A percentile compares a stretch with the other conserved stretches of the same genome.
Evolutionary conservation across 1,140 invertebrate genomes (phyloP).

Genomic region (Drosophila sp.): DNA sequence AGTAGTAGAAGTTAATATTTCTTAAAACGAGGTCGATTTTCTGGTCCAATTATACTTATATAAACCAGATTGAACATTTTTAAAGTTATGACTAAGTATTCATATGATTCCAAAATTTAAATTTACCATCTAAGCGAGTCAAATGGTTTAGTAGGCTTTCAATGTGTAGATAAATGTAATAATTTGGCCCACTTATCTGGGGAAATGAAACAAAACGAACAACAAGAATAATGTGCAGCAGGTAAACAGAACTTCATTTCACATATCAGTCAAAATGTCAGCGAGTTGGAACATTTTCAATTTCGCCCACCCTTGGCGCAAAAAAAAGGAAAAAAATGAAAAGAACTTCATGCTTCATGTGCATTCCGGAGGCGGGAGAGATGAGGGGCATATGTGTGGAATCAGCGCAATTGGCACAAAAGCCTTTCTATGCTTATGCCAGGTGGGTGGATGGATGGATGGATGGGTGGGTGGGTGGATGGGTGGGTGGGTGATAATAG

Average conservation of each 20-base stretch:
- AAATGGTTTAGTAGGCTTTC: no score
- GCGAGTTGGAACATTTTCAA: slow-evolving; percentile 4
- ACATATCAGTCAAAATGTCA: slow-evolving; percentile 10
- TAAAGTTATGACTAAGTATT: no score
- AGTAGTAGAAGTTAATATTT: no score
- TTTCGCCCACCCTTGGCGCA: not conserved
- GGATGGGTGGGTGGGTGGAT: no score
- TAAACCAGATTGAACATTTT: no score
- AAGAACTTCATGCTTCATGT: not conserved
- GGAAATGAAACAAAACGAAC: not conserved
- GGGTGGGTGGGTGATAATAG: no score
- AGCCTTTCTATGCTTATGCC: slow-evolving; percentile 7
- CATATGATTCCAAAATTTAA: no score
- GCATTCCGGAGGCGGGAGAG: not conserved
- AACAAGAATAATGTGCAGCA: slow-evolving; percentile 1
- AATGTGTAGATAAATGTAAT: no score
- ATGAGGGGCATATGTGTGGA: not conserved
- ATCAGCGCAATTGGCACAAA: slow-evolving; percentile 21
- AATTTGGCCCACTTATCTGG: not conserved
- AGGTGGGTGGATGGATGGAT: no score
- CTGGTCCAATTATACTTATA: no score
- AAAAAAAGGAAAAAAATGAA: not conserved
- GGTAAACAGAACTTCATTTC: slow-evolving; percentile 3
- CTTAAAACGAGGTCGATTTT: no score
- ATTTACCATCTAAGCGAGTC: no score